Conservation (phyloP, 2,113 vertebrate species). For the Syngnathus floridae region DNA sequence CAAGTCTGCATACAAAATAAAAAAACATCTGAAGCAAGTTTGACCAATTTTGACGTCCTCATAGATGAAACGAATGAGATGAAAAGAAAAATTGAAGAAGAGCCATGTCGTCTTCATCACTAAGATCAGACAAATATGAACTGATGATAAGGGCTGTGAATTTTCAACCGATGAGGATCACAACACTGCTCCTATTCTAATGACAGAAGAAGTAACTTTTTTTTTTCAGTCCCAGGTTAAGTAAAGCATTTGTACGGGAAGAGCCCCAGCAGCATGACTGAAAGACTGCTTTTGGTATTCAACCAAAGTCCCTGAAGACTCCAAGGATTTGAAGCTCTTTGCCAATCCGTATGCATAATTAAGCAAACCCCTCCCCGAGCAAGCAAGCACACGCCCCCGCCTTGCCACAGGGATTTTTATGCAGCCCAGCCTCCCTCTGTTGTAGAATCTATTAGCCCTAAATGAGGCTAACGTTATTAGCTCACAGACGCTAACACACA, state of each 20-base stretch:
- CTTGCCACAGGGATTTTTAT: slow-evolving; percentile 30
- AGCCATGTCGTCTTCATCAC: neutral
- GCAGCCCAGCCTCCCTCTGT: slow-evolving; percentile 5
- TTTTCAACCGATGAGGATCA: slow-evolving; percentile 1
- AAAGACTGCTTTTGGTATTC: slow-evolving; percentile 44
- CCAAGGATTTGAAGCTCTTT: slow-evolving; percentile 58
- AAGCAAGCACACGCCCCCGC: slow-evolving; percentile 17
- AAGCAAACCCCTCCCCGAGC: slow-evolving; percentile 41
- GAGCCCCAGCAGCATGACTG: slow-evolving; percentile 15
- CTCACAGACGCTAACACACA: neutral
- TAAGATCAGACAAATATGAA: neutral
- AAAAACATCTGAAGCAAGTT: slow-evolving; percentile 23
- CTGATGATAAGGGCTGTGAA: neutral
- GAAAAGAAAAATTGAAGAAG: slow-evolving; percentile 12
- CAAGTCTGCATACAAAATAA: slow-evolving; percentile 8
- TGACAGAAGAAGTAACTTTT: neutral
- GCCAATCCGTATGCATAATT: slow-evolving; percentile 66
- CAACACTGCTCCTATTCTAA: slow-evolving; percentile 10
- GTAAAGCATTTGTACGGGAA: neutral
- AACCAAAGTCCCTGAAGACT: slow-evolving; percentile 49
- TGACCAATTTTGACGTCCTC: slow-evolving; percentile 18
- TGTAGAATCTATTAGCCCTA: neutral
- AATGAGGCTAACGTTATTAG: slow-evolving; percentile 7
- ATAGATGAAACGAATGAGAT: slow-evolving; percentile 18
- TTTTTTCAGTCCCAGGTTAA: neutral